These are phyloP conservation scores for Drosophila pullipes DNA, from an alignment of 2,888 invertebrate genomes.

Conservation along the genomic window DNA sequence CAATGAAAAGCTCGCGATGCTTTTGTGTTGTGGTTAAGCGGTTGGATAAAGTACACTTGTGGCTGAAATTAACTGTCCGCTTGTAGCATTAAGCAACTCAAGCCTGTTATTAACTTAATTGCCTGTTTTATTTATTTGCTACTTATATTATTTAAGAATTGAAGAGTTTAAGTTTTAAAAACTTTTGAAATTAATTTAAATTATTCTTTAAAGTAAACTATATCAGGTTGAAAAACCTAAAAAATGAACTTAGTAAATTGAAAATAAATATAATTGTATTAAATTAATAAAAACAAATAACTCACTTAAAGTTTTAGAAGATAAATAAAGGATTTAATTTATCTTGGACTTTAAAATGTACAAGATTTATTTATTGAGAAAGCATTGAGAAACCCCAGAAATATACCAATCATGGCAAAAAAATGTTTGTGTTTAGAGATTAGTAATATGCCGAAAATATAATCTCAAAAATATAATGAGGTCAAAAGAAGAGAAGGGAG, in stretches of 20 bases:
- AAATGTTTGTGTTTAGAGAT: too few species aligned
- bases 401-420: neutral
- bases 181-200: neutral
- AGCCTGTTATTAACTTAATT: neutral
- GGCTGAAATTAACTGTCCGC: neutral
- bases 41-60: neutral
- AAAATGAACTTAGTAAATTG: too few species aligned
- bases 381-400: too few species aligned
- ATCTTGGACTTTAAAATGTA: too few species aligned
- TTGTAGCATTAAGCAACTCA: neutral
- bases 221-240: neutral
- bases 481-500: neutral
- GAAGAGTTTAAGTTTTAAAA: neutral
- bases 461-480: neutral
- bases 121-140: neutral
- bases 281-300: too few species aligned
- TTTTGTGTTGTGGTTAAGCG: neutral
- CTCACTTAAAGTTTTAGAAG: too few species aligned
- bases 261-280: too few species aligned
- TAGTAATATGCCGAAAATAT: neutral
- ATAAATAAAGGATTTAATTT: too few species aligned
- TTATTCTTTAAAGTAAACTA: neutral
- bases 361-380: too few species aligned
- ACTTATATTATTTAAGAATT: neutral
- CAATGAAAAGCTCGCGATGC: neutral